Conservation (phyloP, 1,140 invertebrate genomes). For the Myzus persicae region DNA sequence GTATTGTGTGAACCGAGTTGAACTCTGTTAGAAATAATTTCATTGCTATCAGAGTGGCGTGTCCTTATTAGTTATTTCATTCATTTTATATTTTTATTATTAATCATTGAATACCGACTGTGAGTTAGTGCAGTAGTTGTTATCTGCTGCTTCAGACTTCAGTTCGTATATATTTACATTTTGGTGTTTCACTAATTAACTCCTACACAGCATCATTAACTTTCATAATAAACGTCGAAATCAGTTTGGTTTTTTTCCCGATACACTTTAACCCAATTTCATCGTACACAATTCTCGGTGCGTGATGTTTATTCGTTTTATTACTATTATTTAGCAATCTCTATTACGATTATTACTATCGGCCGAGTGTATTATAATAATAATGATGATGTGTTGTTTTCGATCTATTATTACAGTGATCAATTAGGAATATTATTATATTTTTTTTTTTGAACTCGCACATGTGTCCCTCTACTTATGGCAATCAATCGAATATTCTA, state of each 20-base stretch:
- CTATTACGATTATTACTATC: not conserved
- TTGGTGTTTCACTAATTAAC: not conserved
- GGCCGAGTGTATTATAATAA: not conserved
- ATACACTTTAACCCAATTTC: slow-evolving; percentile 22
- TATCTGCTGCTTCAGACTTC: not conserved
- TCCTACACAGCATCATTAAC: not conserved
- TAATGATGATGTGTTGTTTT: not conserved
- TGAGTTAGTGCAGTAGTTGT: not conserved
- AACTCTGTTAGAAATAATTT: not conserved
- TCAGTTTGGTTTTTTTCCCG: not conserved
- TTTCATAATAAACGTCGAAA: not conserved
- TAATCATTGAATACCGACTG: not conserved
- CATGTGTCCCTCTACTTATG: not conserved
- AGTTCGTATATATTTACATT: not conserved
- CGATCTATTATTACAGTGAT: not conserved
- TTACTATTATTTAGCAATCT: not conserved
- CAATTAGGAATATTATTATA: not conserved
- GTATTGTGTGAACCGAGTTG: not conserved
- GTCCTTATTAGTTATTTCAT: not conserved
- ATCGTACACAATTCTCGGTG: not conserved
- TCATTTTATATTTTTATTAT: not conserved
- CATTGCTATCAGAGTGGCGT: not conserved
- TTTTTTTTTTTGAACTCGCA: not conserved
- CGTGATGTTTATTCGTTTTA: not conserved
- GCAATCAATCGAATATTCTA: not conserved